phyloP scores from a whole-genome alignment of 1,140 invertebrate genomes.

The Streblospio benedicti region DNA sequence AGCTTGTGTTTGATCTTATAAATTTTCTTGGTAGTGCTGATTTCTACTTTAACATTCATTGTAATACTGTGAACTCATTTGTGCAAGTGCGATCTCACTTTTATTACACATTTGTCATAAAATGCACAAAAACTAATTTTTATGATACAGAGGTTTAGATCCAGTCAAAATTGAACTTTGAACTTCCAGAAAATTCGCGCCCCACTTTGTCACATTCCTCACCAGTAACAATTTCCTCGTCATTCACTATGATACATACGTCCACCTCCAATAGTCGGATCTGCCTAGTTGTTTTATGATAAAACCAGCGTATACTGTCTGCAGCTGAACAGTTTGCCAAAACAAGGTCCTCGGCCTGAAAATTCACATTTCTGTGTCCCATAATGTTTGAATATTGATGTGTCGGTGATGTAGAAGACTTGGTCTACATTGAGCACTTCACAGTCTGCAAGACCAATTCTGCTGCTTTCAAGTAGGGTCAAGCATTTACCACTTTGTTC shows the following conservation, averaged over 20 bases:
- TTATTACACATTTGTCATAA: no score
- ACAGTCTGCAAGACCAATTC: not conserved
- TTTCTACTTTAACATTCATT: no score
- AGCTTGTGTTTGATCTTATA: no score
- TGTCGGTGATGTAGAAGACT: not conserved
- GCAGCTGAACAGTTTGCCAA: not conserved
- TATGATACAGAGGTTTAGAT: constrained; percentile 1
- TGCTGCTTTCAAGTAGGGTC: not conserved
- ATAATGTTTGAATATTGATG: not conserved
- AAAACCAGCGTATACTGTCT: no score
- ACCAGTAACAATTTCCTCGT: not conserved
- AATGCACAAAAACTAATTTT: no score
- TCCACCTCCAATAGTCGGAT: not conserved
- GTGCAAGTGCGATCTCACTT: no score
- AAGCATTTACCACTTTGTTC: constrained; percentile 6
- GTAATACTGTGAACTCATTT: no score
- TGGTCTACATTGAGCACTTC: not conserved
- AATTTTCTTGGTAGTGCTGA: no score
- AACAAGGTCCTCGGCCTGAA: not conserved
- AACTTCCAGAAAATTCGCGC: not conserved
- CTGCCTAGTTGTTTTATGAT: no score
- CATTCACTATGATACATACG: not conserved
- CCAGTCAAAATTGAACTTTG: not conserved
- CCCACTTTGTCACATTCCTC: not conserved
- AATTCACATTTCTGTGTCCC: not conserved